Percentiles rank a stretch among this genome's conserved stretches.
phyloP scores from a whole-genome alignment of 2,113 vertebrate genomes.

The Benitochromis conjunctus region DNA sequence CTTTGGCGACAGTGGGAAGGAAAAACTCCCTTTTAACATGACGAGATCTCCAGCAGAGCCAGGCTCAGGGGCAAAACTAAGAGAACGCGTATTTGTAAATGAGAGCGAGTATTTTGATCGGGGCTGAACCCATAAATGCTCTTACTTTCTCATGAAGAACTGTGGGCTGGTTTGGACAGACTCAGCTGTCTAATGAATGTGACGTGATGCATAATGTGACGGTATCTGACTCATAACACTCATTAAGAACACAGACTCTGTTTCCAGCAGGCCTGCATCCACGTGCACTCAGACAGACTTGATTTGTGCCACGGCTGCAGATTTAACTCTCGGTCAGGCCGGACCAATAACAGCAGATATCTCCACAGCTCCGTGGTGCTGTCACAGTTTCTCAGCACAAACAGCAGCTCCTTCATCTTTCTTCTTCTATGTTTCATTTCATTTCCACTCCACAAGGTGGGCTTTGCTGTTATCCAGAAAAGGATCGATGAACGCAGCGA shows the following conservation, averaged over 20 bases:
- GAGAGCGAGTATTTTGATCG: neutral
- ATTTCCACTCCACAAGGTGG: neutral
- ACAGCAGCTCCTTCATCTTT: neutral
- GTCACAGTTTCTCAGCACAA: neutral
- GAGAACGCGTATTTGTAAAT: neutral
- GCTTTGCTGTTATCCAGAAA: neutral
- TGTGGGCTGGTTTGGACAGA: neutral
- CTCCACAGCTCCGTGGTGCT: neutral
- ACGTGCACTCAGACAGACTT: neutral
- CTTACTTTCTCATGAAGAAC: neutral
- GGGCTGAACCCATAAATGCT: neutral
- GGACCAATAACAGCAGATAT: neutral
- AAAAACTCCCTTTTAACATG: neutral
- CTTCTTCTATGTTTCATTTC: neutral
- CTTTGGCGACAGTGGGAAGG: neutral
- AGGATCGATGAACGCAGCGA: neutral
- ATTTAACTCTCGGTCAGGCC: neutral
- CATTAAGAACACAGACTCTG: neutral
- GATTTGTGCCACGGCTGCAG: neutral
- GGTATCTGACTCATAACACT: neutral
- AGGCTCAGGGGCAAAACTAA: neutral
- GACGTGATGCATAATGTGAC: neutral
- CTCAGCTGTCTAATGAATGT: neutral
- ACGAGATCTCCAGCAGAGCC: rapidly evolving
- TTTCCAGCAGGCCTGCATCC: neutral